Conservation (phyloP, 1,140 invertebrate species). For the Achatina immaculata region DNA sequence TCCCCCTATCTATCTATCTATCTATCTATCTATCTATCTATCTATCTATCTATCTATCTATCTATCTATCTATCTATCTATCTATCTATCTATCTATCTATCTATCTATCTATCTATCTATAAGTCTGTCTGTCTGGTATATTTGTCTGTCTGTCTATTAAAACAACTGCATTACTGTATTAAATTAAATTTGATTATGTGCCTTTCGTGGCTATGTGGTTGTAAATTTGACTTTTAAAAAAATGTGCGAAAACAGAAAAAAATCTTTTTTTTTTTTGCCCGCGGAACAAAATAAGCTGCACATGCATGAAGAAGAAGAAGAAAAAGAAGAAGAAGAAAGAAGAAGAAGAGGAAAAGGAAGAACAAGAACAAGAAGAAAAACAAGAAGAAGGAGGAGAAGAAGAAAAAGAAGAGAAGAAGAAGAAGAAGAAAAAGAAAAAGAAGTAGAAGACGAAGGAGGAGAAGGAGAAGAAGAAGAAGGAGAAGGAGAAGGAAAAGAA, state of each 20-base stretch:
- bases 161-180: no score
- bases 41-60: neutral
- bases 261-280: no score
- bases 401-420: neutral
- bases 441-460: neutral
- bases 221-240: no score
- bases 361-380: neutral
- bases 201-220: no score
- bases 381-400: neutral
- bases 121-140: neutral
- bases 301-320: neutral
- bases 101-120: neutral
- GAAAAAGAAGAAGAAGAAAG: neutral
- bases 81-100: neutral
- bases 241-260: no score
- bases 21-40: neutral
- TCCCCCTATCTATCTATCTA: neutral
- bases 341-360: neutral
- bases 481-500: neutral
- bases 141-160: no score
- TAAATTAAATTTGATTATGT: no score
- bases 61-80: neutral
- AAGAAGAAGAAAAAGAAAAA: slow-evolving; percentile 3
- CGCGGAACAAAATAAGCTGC: neutral
- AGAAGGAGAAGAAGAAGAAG: neutral